phyloP scores from a whole-genome alignment of 2,797 vertebrate species.

The Neosilurus hyrtlii region DNA sequence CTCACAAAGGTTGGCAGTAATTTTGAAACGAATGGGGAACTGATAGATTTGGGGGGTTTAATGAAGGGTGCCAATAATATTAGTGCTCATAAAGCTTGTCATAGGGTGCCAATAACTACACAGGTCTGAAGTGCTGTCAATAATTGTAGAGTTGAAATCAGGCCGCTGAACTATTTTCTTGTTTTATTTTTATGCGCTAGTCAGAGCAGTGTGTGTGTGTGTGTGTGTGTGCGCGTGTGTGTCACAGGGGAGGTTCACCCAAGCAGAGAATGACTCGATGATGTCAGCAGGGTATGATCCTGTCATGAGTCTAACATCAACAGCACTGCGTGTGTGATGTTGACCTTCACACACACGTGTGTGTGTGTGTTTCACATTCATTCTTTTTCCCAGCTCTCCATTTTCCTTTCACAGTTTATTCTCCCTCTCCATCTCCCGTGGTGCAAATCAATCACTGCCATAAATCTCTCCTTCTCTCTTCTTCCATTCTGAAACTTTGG shows the following conservation, averaged over 20 bases:
- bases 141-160: too few species aligned
- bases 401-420: conserved; percentile 32
- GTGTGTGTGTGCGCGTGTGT: conserved; percentile 18
- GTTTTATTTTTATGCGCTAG: neutral
- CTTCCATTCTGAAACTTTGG: conserved; percentile 22
- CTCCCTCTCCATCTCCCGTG: conserved; percentile 27
- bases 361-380: conserved; percentile 2
- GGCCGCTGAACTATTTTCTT: too few species aligned
- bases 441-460: conserved; percentile 32
- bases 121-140: too few species aligned
- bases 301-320: conserved; percentile 44
- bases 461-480: conserved; percentile 12
- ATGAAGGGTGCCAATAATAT: neutral
- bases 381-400: conserved; percentile 27
- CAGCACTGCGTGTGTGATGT: neutral
- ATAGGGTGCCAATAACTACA: too few species aligned
- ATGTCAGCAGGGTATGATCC: conserved; percentile 47
- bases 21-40: neutral
- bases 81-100: neutral
- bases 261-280: conserved; percentile 32
- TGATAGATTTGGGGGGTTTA: neutral
- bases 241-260: conserved; percentile 19
- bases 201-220: neutral
- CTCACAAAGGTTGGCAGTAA: neutral
- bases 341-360: neutral